These are phyloP conservation scores for Ostrea denselamellosa DNA, from an alignment of 1,140 invertebrate genomes.

Conservation along the genomic window DNA sequence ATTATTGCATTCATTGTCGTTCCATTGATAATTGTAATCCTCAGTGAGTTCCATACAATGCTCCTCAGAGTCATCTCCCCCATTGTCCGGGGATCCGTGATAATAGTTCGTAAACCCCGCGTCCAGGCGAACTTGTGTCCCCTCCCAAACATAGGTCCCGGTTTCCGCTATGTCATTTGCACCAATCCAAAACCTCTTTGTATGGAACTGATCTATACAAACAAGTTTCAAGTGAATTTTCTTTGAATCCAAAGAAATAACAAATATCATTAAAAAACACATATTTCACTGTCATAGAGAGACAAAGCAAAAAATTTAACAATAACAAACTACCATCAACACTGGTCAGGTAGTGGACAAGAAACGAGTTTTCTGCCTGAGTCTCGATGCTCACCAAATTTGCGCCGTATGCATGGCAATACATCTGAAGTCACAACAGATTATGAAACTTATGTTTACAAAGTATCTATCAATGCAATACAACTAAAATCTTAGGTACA, in stretches of 20 bases:
- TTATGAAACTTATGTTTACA: neutral
- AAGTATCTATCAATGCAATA: too few relatives aligned
- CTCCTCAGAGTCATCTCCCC: constrained; percentile 24
- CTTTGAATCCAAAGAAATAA: neutral
- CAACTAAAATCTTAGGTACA: too few relatives aligned
- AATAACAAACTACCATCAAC: neutral
- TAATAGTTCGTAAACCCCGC: neutral
- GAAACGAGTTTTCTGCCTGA: constrained; percentile 8
- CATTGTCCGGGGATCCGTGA: constrained; percentile 8
- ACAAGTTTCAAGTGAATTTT: neutral
- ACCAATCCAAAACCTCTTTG: constrained; percentile 13
- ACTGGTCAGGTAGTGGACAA: constrained; percentile 1
- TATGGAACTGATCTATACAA: neutral
- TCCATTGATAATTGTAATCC: constrained; percentile 6
- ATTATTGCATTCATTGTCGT: constrained; percentile 9
- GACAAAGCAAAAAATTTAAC: too few relatives aligned
- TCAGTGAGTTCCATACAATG: constrained; percentile 13
- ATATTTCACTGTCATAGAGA: too few relatives aligned
- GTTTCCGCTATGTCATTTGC: constrained; percentile 35
- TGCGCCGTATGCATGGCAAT: constrained; percentile 29
- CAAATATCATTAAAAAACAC: too few relatives aligned
- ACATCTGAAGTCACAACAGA: neutral
- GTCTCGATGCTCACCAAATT: constrained; percentile 33
- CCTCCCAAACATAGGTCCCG: constrained; percentile 10
- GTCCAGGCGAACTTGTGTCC: neutral